A percentile compares a stretch with the other conserved stretches of the same genome.
Conservation (phyloP, 1,140 invertebrate species). For the Ceratitis capitata region DNA sequence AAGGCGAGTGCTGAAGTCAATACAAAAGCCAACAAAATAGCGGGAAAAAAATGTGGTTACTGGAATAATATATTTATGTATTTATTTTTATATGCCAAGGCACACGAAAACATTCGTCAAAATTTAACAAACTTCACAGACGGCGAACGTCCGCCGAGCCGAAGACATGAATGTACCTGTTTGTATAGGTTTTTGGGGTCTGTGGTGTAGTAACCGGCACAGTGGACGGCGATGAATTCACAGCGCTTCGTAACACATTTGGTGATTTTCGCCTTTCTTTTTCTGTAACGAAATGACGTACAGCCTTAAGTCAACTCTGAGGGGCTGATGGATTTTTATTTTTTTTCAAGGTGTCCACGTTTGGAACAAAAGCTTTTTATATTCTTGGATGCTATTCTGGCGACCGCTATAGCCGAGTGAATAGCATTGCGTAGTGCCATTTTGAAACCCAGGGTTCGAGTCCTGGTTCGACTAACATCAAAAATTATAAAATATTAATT, state of each 20-base stretch:
- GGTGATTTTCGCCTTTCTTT: neutral
- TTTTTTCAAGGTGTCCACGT: no score
- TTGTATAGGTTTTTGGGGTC: neutral
- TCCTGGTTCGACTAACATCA: no score
- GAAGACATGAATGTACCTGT: neutral
- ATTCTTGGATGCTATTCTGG: no score
- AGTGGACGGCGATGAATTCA: neutral
- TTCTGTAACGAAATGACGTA: no score
- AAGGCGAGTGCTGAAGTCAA: slow-evolving; percentile 45
- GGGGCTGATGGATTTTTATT: no score
- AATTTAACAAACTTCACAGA: slow-evolving; percentile 38
- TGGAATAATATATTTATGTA: slow-evolving; percentile 16
- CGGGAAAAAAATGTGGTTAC: neutral
- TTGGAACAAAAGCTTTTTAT: no score
- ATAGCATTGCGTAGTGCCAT: no score
- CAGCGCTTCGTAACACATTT: no score
- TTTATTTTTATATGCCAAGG: slow-evolving; percentile 19
- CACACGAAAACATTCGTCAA: slow-evolving; percentile 40
- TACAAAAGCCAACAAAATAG: neutral
- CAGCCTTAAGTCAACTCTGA: no score
- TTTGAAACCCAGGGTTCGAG: no score
- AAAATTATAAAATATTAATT: no score
- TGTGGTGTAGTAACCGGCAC: neutral
- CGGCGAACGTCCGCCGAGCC: slow-evolving; percentile 16
- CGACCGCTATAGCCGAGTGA: no score